These are phyloP conservation scores for Beaufortia kweichowensis DNA, from an alignment of 2,113 vertebrate genomes.

Conservation along the genomic window DNA sequence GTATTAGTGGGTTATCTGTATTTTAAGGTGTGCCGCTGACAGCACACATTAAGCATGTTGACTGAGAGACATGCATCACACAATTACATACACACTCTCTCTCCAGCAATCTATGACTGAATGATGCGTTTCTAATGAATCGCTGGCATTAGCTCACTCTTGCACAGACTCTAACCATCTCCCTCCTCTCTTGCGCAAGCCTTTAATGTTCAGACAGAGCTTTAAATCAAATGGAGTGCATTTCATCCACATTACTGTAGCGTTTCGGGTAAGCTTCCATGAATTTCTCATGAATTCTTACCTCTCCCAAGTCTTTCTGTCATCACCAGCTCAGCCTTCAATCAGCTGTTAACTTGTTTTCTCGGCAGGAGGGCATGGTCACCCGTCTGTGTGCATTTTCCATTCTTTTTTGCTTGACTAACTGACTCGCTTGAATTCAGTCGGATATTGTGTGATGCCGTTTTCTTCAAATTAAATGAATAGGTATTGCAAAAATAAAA, in stretches of 20 bases:
- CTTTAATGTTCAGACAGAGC: conserved; percentile 38
- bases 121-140: conserved; percentile 6
- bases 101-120: neutral
- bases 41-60: conserved; percentile 17
- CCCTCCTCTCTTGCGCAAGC: neutral
- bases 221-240: conserved; percentile 41
- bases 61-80: neutral
- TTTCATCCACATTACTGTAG: conserved; percentile 10
- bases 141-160: conserved; percentile 12
- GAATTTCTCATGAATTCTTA: conserved; percentile 43
- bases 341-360: conserved; percentile 32
- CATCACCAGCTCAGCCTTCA: conserved; percentile 19
- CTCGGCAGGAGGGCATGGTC: conserved; percentile 24
- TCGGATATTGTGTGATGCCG: neutral
- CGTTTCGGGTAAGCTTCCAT: conserved; percentile 33
- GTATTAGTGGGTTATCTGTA: conserved; percentile 15
- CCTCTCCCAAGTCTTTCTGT: conserved; percentile 33
- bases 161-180: conserved; percentile 14
- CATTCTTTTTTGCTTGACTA: conserved; percentile 6
- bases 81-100: neutral
- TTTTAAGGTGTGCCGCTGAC: conserved; percentile 14
- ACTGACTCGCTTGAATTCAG: conserved; percentile 27
- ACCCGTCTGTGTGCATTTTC: neutral
- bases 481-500: no score
- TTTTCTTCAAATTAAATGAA: conserved; percentile 2